Conservation (phyloP, 1,140 invertebrate genomes). For the Papilio helenus region DNA sequence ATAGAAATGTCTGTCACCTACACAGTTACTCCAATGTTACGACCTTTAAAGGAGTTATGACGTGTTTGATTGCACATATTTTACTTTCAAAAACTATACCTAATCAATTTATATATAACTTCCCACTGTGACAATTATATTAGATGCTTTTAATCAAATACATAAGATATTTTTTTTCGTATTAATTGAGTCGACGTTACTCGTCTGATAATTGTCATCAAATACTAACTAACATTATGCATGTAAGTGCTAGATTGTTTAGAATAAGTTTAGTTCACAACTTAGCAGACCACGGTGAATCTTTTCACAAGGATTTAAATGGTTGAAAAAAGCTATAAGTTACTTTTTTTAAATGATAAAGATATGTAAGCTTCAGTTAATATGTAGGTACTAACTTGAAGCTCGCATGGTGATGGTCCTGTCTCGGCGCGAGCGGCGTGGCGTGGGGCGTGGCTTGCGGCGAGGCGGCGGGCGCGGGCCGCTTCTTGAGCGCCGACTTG, state of each 20-base stretch:
- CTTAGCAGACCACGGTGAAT: background rate
- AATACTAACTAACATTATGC: background rate
- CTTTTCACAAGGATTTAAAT: background rate
- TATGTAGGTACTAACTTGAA: constrained; percentile 80
- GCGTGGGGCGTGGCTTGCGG: constrained; percentile 87
- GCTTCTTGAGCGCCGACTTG: constrained; percentile 96
- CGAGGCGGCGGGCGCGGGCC: constrained; percentile 84
- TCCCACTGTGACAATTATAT: background rate
- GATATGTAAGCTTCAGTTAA: too few relatives aligned
- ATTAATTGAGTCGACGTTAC: background rate
- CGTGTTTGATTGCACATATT: background rate
- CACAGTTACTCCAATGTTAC: background rate
- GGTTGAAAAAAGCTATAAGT: too few relatives aligned
- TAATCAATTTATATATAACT: background rate
- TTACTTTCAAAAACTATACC: background rate
- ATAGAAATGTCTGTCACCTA: background rate
- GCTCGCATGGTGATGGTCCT: constrained; percentile 85
- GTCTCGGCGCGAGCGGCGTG: constrained; percentile 90
- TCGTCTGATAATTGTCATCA: background rate
- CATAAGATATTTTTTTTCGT: too few relatives aligned
- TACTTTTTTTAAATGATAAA: too few relatives aligned
- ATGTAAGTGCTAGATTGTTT: background rate
- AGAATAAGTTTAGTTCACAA: too few relatives aligned
- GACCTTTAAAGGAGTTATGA: background rate
- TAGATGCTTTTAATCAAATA: background rate